Conservation (phyloP, 2,113 vertebrate species). For the Cynoglossus semilaevis region DNA sequence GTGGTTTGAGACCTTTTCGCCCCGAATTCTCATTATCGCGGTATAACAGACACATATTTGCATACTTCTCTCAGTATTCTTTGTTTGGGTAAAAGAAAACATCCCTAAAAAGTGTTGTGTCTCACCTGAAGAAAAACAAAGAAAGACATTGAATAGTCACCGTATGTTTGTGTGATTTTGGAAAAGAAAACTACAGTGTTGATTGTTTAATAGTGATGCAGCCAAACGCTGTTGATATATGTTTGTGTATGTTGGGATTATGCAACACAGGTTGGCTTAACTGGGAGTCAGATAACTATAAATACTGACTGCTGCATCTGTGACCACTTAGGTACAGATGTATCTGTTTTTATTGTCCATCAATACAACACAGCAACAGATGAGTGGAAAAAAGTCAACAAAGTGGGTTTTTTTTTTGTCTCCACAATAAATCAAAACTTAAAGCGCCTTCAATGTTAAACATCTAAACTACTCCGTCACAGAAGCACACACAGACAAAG, state of each 20-base stretch:
- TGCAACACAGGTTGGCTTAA: neutral
- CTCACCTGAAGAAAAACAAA: constrained; percentile 7
- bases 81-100: neutral
- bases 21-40: constrained; percentile 70
- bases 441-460: constrained; percentile 26
- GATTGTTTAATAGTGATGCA: neutral
- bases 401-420: constrained; percentile 4
- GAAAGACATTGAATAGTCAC: neutral
- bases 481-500: constrained; percentile 24
- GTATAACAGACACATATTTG: constrained; percentile 34
- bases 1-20: constrained; percentile 48
- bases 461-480: constrained; percentile 42
- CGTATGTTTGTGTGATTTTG: neutral
- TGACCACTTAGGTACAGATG: constrained; percentile 6
- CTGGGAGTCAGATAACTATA: constrained; percentile 7
- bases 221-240: neutral
- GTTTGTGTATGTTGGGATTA: constrained; percentile 9
- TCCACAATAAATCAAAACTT: constrained; percentile 28
- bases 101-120: neutral
- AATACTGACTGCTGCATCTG: constrained; percentile 12
- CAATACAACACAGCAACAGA: constrained; percentile 1
- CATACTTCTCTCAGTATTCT: constrained; percentile 15
- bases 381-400: constrained; percentile 25
- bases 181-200: constrained; percentile 6
- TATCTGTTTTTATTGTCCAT: constrained; percentile 40